Evolutionary conservation across 2,797 vertebrate genomes (phyloP).

Genomic region (Periparus ater): DNA sequence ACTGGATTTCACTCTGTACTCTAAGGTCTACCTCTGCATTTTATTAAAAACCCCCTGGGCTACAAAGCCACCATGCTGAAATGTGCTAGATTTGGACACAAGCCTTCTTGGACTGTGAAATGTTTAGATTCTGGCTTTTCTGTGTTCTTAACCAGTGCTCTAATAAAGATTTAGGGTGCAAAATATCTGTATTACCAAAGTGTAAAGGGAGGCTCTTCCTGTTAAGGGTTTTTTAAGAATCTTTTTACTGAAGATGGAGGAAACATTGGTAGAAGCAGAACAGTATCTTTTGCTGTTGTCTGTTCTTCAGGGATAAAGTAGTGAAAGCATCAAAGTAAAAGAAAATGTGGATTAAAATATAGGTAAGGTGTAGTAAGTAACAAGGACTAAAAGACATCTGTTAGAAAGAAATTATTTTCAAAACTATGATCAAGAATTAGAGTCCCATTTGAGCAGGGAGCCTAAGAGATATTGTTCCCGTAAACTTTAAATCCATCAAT

Average conservation of each 20-base stretch:
- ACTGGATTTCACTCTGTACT: background rate
- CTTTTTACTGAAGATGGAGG: background rate
- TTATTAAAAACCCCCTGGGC: background rate
- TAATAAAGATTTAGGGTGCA: background rate
- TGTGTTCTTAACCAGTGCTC: background rate
- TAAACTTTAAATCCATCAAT: background rate
- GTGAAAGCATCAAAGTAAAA: background rate
- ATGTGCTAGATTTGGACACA: background rate
- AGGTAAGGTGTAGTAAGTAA: background rate
- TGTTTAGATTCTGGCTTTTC: background rate
- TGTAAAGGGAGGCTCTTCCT: background rate
- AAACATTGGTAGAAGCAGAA: background rate
- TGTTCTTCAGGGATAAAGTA: background rate
- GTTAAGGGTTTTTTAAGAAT: background rate
- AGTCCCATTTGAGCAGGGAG: background rate
- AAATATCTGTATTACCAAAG: background rate
- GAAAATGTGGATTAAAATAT: background rate
- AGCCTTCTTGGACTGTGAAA: background rate
- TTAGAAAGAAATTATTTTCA: background rate
- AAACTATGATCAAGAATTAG: background rate
- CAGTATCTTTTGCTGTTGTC: background rate
- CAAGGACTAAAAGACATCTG: background rate
- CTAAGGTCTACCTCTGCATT: background rate
- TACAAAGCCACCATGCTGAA: background rate
- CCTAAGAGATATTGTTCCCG: background rate